Conservation (phyloP, 2,113 vertebrate genomes). For the Prietella phreatophila region DNA sequence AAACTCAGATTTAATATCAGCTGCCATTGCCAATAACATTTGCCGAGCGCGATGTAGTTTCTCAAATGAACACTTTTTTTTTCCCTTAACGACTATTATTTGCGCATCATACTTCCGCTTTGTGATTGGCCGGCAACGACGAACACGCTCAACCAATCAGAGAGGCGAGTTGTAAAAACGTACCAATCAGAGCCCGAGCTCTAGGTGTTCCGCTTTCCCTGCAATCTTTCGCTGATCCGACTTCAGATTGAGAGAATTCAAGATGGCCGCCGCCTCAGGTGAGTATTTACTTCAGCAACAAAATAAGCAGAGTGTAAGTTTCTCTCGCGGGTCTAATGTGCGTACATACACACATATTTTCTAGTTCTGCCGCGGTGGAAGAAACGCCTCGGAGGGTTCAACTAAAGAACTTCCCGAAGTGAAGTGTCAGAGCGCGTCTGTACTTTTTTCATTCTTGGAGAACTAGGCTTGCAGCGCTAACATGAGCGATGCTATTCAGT, state of each 20-base stretch:
- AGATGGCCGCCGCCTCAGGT: conserved; percentile 80
- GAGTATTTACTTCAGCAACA: conserved; percentile 63
- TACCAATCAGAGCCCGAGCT: conserved; percentile 56
- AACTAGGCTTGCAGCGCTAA: conserved; percentile 31
- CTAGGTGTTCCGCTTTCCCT: conserved; percentile 68
- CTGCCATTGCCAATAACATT: neutral
- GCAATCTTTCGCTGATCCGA: conserved; percentile 73
- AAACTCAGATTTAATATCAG: too few relatives aligned
- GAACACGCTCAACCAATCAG: neutral
- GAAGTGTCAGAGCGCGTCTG: neutral
- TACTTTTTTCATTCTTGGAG: neutral
- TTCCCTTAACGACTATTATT: neutral
- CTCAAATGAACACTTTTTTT: neutral
- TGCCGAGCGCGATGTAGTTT: neutral
- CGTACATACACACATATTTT: fast-evolving
- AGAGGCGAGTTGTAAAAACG: neutral
- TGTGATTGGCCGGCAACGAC: neutral
- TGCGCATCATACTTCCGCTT: neutral
- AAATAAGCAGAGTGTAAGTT: conserved; percentile 29
- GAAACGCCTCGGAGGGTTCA: neutral
- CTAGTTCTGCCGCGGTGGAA: neutral
- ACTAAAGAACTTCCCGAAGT: neutral
- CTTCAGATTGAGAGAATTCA: conserved; percentile 75
- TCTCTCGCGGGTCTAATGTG: neutral
- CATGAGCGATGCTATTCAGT: conserved; percentile 42